These are phyloP conservation scores for Fundulus diaphanus DNA, from an alignment of 2,797 vertebrate species.

Conservation along the genomic window DNA sequence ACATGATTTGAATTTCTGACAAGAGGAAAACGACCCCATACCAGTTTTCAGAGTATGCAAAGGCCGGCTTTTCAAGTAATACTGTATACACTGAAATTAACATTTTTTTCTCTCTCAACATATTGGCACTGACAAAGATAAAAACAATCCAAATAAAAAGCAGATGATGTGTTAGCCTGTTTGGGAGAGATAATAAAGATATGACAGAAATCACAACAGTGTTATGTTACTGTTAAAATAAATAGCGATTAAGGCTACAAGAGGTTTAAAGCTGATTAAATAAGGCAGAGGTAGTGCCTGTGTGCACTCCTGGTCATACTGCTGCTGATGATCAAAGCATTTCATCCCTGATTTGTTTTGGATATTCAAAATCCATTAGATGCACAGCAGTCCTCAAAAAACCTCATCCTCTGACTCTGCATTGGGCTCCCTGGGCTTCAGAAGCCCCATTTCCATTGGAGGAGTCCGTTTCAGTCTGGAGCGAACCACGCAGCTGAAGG, in stretches of 20 bases:
- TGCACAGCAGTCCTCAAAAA: slow-evolving; percentile 61
- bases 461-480: slow-evolving; percentile 85
- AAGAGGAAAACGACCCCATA: not conserved
- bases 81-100: not conserved
- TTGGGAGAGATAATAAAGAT: slow-evolving; percentile 39
- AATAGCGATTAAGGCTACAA: slow-evolving; percentile 35
- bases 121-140: slow-evolving; percentile 3
- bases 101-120: slow-evolving; percentile 25
- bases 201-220: slow-evolving; percentile 20
- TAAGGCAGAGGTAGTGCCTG: slow-evolving; percentile 56
- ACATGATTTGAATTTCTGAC: not conserved
- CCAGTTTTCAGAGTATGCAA: not conserved
- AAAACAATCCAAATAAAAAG: slow-evolving; percentile 20
- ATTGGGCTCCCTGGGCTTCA: slow-evolving; percentile 88
- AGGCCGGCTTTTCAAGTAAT: slow-evolving; percentile 15
- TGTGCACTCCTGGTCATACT: slow-evolving; percentile 3
- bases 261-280: slow-evolving; percentile 31
- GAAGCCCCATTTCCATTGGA: slow-evolving; percentile 89
- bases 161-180: slow-evolving; percentile 1
- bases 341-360: slow-evolving; percentile 58
- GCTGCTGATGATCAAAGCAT: slow-evolving; percentile 14
- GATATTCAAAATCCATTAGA: slow-evolving; percentile 4
- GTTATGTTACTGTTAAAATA: slow-evolving; percentile 38
- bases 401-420: slow-evolving; percentile 93
- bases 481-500: slow-evolving; percentile 85